A percentile compares a stretch with the other conserved stretches of the same genome.
Conservation (phyloP, 1,140 invertebrate species). For the Charaxes varanes region DNA sequence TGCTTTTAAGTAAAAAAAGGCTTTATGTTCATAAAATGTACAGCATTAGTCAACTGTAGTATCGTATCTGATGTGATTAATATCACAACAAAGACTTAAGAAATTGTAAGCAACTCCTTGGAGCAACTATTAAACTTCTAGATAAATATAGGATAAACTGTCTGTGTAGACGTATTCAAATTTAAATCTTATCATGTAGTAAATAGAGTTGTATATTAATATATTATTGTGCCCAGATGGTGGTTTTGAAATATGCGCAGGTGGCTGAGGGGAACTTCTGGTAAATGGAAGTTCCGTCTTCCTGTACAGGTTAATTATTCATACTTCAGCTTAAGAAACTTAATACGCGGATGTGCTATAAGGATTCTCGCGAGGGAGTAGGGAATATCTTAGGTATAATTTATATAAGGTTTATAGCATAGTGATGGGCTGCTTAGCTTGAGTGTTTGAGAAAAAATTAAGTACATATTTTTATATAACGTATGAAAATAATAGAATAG, state of each 20-base stretch:
- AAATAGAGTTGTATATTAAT: neutral
- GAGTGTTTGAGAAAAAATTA: too few species aligned
- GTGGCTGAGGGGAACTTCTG: constrained; percentile 27
- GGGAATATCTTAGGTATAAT: too few species aligned
- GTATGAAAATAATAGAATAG: too few species aligned
- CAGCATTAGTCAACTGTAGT: too few species aligned
- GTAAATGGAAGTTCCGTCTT: constrained; percentile 30
- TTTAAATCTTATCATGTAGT: neutral
- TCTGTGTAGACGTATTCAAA: neutral
- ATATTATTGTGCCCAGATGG: neutral
- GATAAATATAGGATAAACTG: neutral
- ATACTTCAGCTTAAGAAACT: constrained; percentile 22
- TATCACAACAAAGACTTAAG: constrained; percentile 9
- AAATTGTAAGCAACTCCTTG: constrained; percentile 2
- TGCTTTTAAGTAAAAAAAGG: too few species aligned
- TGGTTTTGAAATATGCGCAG: constrained; percentile 29
- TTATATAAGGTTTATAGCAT: too few species aligned
- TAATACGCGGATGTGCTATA: constrained; percentile 3
- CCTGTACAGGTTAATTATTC: constrained; percentile 43
- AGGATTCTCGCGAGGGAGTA: neutral
- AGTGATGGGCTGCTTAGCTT: too few species aligned
- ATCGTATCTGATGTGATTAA: constrained; percentile 12
- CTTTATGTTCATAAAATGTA: too few species aligned
- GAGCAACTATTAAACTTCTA: constrained; percentile 7
- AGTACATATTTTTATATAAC: too few species aligned